Evolutionary conservation across 2,113 vertebrate genomes (phyloP).

Genomic region (Ramphastos sulfuratus): DNA sequence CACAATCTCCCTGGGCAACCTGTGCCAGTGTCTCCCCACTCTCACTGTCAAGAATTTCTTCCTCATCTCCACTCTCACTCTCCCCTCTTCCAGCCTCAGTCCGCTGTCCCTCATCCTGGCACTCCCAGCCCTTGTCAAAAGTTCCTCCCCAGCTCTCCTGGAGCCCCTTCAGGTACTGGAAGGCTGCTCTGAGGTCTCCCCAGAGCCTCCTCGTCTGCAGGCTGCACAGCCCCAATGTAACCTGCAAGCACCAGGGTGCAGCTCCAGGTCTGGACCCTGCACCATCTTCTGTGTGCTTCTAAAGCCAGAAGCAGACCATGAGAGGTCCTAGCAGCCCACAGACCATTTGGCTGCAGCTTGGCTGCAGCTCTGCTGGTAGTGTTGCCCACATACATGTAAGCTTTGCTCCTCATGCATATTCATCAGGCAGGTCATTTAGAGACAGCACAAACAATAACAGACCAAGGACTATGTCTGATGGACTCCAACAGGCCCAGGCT

Average conservation of each 20-base stretch:
- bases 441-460: constrained; percentile 48
- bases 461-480: constrained; percentile 47
- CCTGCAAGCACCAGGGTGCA: not conserved
- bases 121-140: too few species aligned
- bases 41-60: too few species aligned
- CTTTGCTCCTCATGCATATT: constrained; percentile 11
- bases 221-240: not conserved
- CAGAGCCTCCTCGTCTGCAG: too few species aligned
- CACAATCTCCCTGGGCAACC: too few species aligned
- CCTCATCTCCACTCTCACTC: too few species aligned
- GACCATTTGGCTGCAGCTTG: not conserved
- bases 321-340: not conserved
- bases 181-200: too few species aligned
- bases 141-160: too few species aligned
- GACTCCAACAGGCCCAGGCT: constrained; percentile 45
- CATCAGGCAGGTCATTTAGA: constrained; percentile 26
- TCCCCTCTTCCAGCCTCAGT: too few species aligned
- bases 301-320: not conserved
- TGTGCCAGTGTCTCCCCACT: too few species aligned
- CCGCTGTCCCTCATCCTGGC: too few species aligned
- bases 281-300: not conserved
- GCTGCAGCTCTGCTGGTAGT: not conserved
- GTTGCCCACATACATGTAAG: constrained; percentile 26
- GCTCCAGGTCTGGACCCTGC: not conserved
- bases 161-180: too few species aligned